Percentiles rank a stretch among this genome's conserved stretches.
Conservation (phyloP, 2,113 vertebrate species). For the Brevimyrus niger region DNA sequence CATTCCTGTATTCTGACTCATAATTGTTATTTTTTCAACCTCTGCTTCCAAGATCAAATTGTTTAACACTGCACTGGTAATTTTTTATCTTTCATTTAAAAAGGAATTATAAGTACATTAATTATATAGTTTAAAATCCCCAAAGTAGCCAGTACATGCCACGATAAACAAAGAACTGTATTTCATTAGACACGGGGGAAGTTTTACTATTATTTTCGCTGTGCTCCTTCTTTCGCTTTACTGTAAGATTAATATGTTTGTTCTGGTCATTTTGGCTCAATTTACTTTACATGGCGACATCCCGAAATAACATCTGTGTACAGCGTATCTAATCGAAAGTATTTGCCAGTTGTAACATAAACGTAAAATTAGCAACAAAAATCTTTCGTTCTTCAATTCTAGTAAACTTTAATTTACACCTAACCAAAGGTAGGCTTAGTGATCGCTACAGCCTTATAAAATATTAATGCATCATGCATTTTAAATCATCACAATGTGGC, state of each 20-base stretch:
- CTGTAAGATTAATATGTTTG: neutral
- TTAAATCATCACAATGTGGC: neutral
- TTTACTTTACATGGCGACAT: neutral
- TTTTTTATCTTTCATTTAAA: conserved; percentile 2
- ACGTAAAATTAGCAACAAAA: neutral
- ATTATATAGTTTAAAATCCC: neutral
- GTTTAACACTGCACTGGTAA: neutral
- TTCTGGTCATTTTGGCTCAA: neutral
- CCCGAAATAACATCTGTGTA: neutral
- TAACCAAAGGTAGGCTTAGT: neutral
- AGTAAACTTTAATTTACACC: neutral
- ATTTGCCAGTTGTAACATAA: neutral
- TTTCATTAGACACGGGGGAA: neutral
- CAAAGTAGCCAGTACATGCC: neutral
- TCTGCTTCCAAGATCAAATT: neutral
- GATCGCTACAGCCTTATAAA: neutral
- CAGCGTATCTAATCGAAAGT: neutral
- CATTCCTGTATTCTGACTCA: neutral
- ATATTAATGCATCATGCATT: neutral
- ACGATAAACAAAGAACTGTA: neutral
- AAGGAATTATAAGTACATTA: neutral
- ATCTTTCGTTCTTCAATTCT: neutral
- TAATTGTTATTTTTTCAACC: neutral
- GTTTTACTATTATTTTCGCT: neutral
- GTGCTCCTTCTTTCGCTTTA: neutral